Conservation (phyloP, 2,888 invertebrate species). For the Leptogaster cylindrica region DNA sequence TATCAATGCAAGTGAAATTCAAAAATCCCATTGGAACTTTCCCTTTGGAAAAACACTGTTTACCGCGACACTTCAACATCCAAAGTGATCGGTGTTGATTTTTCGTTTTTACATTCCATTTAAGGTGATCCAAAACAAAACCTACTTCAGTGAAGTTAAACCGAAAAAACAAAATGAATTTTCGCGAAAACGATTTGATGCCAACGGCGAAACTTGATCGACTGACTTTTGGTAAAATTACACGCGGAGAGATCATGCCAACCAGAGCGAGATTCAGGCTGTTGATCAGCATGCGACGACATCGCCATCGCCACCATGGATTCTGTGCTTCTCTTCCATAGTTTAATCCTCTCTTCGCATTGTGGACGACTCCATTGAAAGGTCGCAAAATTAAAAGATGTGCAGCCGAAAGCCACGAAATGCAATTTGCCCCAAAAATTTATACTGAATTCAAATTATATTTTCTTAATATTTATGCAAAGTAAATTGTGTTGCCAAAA, state of each 20-base stretch:
- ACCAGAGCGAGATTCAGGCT: not conserved
- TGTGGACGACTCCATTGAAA: not conserved
- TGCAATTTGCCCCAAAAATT: too few relatives aligned
- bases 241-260: constrained; percentile 18
- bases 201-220: constrained; percentile 45
- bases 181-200: constrained; percentile 43
- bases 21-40: too few relatives aligned
- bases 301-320: not conserved
- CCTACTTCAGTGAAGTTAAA: constrained; percentile 2
- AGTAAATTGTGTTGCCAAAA: too few relatives aligned
- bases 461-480: too few relatives aligned
- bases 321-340: constrained; percentile 2
- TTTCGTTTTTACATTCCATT: too few relatives aligned
- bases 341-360: not conserved
- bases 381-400: constrained; percentile 11
- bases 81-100: too few relatives aligned
- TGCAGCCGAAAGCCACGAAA: not conserved
- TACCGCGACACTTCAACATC: too few relatives aligned
- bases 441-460: too few relatives aligned
- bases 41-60: too few relatives aligned
- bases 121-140: too few relatives aligned
- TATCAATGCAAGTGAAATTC: too few relatives aligned
- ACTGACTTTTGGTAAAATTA: constrained; percentile 43
- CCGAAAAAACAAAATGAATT: constrained; percentile 15
- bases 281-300: not conserved